Base-by-base conservation (phyloP, 2,888 invertebrate species). In the Epirrhoe alternata region DNA sequence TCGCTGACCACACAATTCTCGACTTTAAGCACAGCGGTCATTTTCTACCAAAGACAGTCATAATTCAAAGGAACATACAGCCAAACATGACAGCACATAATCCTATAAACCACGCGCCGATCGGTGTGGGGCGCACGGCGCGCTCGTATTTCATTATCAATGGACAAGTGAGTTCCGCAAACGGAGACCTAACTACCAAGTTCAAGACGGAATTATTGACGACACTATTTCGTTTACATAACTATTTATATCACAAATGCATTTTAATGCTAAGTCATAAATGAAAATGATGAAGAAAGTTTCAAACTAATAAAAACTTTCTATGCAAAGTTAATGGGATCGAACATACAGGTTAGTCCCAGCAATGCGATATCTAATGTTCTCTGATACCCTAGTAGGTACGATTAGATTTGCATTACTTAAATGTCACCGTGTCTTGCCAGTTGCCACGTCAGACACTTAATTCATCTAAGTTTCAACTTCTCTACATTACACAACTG, bases 111-210 rank as follows among this genome's bases (percentile, higher is more conserved):
- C 67, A 64, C 60, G 57, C 62, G 58, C 51, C 66, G 69, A 71
- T 66, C 62, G 69, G 66, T 64, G 58, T 45, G 58, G 59, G 53
- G 38, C 61, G 63, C 66, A 61, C 66, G 65, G 62, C 45, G 35
- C 38, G 52, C 35, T 69, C 72, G 54, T 74, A 74, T 74, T 66
- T 74, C 73, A 74, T 68, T 72, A 69, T 66, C 53, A 60, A 65
- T 59, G 42, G 72, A 70, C 72, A 70, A 72, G 72, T 72, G 70
- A 72, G 72, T 73, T 73, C 68, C 72, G 72, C 61, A 59, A 64
- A 53, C 56, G 60, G 33, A 58, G 62, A 51, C 14, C n/a, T 54
- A 17, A 63, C 47, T 35, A 49, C 42, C 38, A 59, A 35, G 58
- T 58, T 58, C 38, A 58, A 59, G 59, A 51, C 14, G 16, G 30